A percentile compares a stretch with the other conserved stretches of the same genome.
These are phyloP conservation scores for Diabrotica undecimpunctata DNA, from an alignment of 1,140 invertebrate genomes.

Conservation along the genomic window DNA sequence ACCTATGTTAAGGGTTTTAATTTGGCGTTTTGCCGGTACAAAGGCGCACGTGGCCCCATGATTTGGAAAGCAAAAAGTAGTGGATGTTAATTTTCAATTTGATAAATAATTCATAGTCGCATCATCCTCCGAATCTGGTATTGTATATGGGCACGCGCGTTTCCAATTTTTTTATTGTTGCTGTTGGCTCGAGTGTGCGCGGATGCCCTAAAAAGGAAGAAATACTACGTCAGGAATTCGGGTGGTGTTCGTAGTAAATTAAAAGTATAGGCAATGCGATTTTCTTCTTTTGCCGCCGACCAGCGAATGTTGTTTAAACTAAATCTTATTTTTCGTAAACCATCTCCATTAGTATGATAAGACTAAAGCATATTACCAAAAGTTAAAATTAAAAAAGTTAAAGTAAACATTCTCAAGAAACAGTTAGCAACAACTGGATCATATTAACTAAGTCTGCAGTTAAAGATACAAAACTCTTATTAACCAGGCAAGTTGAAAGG, in stretches of 20 bases:
- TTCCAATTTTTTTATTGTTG: background rate
- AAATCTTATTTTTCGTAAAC: too few relatives aligned
- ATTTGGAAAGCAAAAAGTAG: background rate
- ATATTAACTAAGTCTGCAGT: too few relatives aligned
- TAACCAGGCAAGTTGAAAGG: too few relatives aligned
- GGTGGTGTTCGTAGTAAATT: constrained; percentile 2
- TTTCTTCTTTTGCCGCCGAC: too few relatives aligned
- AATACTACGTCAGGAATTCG: background rate
- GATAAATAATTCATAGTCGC: constrained; percentile 2
- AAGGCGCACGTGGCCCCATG: background rate
- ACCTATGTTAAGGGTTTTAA: background rate
- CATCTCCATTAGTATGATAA: too few relatives aligned
- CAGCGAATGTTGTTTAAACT: too few relatives aligned
- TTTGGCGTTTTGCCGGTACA: background rate
- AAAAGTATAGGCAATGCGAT: too few relatives aligned
- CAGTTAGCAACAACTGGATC: too few relatives aligned
- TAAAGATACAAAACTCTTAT: too few relatives aligned
- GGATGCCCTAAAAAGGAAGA: background rate
- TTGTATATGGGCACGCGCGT: constrained; percentile 1
- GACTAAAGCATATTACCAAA: too few relatives aligned
- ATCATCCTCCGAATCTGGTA: background rate
- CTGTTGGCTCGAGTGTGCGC: background rate
- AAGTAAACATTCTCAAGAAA: too few relatives aligned
- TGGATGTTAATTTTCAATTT: background rate
- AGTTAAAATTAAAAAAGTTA: too few relatives aligned